Evolutionary conservation across 2,888 invertebrate species (phyloP).

Genomic region (Tenthredo livida): DNA sequence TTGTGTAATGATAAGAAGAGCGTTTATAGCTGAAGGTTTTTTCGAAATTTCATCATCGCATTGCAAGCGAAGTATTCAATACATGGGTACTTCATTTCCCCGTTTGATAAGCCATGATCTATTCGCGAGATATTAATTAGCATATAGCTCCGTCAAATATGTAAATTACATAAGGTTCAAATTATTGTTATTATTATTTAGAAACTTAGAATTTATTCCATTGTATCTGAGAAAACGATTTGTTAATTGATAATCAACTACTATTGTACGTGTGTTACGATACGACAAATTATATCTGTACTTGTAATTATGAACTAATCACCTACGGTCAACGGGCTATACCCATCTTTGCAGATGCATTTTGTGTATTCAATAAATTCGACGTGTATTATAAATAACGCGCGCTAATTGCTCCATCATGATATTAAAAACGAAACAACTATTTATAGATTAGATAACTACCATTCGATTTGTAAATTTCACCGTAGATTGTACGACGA

Average conservation of each 20-base stretch:
- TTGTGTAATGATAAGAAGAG: background rate
- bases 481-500: conserved; percentile 61
- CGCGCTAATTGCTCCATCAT: conserved; percentile 49
- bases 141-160: conserved; percentile 20
- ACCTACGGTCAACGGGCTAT: conserved; percentile 48
- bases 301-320: conserved; percentile 36
- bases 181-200: background rate
- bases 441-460: conserved; percentile 59
- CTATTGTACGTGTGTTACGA: background rate
- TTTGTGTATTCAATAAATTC: conserved; percentile 18
- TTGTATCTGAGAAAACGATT: conserved; percentile 14
- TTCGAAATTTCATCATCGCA: background rate
- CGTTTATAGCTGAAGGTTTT: background rate
- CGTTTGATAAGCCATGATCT: background rate
- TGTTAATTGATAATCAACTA: background rate
- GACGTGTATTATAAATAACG: conserved; percentile 12
- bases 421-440: conserved; percentile 55
- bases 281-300: conserved; percentile 13
- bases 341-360: conserved; percentile 48
- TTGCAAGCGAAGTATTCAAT: conserved; percentile 1
- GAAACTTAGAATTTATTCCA: background rate
- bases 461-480: conserved; percentile 72
- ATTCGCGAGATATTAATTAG: conserved; percentile 9
- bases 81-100: background rate
- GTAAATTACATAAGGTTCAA: background rate